Conservation (phyloP, 2,888 invertebrate genomes). For the Strigamia transsilvanica region DNA sequence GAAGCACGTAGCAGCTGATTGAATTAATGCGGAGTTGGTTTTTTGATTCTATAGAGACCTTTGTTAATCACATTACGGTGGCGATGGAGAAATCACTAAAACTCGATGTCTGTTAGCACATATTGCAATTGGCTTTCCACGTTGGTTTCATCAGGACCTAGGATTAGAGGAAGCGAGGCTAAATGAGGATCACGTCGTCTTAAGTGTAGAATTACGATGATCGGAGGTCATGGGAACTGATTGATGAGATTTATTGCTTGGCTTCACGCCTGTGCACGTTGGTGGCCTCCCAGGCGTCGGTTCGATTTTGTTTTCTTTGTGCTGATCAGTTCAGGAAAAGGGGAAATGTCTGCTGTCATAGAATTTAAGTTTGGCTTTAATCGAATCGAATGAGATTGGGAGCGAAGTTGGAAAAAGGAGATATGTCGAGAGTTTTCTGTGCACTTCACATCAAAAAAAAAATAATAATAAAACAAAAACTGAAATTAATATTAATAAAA, state of each 20-base stretch:
- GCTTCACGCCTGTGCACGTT: constrained; percentile 20
- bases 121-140: constrained; percentile 6
- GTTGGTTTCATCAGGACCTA: not conserved
- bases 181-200: constrained; percentile 9
- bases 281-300: not conserved
- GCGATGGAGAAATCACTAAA: not conserved
- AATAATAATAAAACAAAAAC: not conserved
- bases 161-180: constrained; percentile 9
- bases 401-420: not conserved
- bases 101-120: constrained; percentile 1
- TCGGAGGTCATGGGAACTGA: constrained; percentile 11
- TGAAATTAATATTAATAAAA: too few species aligned
- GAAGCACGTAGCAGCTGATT: constrained; percentile 11
- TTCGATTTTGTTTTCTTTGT: constrained; percentile 20
- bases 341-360: constrained; percentile 2
- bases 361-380: not conserved
- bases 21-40: not conserved
- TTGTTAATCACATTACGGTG: not conserved
- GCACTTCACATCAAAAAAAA: not conserved
- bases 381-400: not conserved
- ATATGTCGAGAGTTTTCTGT: not conserved
- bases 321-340: not conserved
- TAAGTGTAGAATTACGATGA: constrained; percentile 13
- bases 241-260: constrained; percentile 20
- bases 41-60: constrained; percentile 2